phyloP scores from a whole-genome alignment of 2,888 invertebrate genomes.

The Lasioglossum malachurum region DNA sequence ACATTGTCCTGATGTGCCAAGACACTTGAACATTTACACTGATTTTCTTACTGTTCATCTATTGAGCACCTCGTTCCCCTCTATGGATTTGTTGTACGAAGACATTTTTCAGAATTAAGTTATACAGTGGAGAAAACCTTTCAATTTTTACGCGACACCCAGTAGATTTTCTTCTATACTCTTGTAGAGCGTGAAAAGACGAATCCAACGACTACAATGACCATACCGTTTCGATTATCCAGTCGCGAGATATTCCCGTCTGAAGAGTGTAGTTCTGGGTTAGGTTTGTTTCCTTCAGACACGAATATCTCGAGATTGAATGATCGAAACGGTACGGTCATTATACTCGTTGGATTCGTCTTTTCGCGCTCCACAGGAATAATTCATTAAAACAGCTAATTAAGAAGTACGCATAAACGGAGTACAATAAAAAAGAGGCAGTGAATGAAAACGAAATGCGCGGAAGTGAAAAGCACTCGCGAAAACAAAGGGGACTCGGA shows the following conservation, averaged over 20 bases:
- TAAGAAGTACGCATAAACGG: constrained; percentile 18
- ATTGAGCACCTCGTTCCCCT: too few relatives aligned
- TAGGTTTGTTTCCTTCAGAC: not conserved
- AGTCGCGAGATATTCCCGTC: not conserved
- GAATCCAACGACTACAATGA: not conserved
- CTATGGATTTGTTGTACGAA: too few relatives aligned
- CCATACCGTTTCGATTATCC: not conserved
- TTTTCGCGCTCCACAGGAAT: not conserved
- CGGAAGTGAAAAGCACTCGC: not conserved
- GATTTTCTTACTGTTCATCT: not conserved
- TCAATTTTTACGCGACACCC: not conserved
- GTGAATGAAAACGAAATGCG: not conserved
- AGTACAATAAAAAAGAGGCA: not conserved
- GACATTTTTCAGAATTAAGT: too few relatives aligned
- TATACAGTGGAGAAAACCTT: too few relatives aligned
- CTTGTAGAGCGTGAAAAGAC: not conserved
- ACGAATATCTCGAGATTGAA: not conserved
- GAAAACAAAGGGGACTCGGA: constrained; percentile 23
- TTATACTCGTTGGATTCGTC: not conserved
- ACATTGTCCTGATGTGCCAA: not conserved
- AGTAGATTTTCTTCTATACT: not conserved
- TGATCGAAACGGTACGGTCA: not conserved
- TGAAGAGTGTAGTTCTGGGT: not conserved
- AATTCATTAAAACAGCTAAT: not conserved
- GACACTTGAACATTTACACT: too few relatives aligned